Evolutionary conservation across 2,888 invertebrate genomes (phyloP).

Genomic region (Desoria tigrina): DNA sequence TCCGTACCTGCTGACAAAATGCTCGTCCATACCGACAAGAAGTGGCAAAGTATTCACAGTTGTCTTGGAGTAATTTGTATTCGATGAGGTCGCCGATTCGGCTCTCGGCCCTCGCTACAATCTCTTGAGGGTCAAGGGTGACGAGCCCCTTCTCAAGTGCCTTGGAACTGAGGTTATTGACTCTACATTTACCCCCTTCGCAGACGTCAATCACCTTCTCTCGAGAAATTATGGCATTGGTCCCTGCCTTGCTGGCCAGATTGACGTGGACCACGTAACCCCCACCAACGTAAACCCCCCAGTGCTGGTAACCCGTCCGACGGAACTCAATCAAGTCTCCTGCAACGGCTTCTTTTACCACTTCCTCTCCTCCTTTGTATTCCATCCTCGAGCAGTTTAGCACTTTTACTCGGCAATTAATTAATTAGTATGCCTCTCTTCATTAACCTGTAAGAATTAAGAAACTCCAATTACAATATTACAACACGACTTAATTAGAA

Average conservation of each 20-base stretch:
- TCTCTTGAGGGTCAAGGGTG: neutral
- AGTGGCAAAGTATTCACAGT: constrained; percentile 12
- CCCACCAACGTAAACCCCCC: constrained; percentile 10
- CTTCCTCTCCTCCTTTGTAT: neutral
- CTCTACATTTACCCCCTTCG: neutral
- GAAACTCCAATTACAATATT: no score
- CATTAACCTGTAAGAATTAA: no score
- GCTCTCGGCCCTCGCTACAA: neutral
- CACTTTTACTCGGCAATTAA: no score
- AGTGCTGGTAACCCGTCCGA: constrained; percentile 7
- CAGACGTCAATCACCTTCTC: constrained; percentile 4
- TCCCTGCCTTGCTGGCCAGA: neutral
- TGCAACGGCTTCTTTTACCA: neutral
- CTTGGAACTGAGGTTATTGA: neutral
- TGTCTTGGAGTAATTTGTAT: neutral
- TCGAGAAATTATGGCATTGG: neutral
- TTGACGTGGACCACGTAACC: constrained; percentile 12
- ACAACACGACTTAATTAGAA: no score
- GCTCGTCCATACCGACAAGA: constrained; percentile 5
- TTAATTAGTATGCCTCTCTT: no score
- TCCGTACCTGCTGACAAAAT: constrained; percentile 9
- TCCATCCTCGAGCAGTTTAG: no score
- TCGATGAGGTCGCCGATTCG: neutral
- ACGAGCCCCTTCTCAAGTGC: neutral
- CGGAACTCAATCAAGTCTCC: constrained; percentile 14